Percentiles rank a stretch among this genome's conserved stretches.
Conservation (phyloP, 2,113 vertebrate genomes). For the cattle (Bos taurus) region ARS-UCD2.0 NC_037334.1:11149001-11149500, state of each 20-base stretch:
- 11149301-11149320: not conserved
- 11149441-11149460: not conserved
- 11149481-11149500: not conserved
- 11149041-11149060: not conserved
- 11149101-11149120: not conserved
- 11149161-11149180: not conserved
- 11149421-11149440: not conserved
- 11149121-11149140: not conserved
- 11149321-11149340: not conserved
- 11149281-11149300: not conserved
- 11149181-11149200: not conserved
- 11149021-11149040: not conserved
- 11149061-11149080: not conserved
- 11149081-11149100: not conserved
- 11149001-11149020: not conserved
- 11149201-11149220: not conserved
- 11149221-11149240: not conserved
- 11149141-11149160: not conserved
- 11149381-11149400: not conserved
- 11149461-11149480: not conserved
- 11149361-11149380: not conserved
- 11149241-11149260: not conserved
- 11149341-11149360: not conserved
- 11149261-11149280: not conserved
- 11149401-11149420: not conserved